Conservation (phyloP, 2,113 vertebrate species). For the Glaucidium brasilianum region DNA sequence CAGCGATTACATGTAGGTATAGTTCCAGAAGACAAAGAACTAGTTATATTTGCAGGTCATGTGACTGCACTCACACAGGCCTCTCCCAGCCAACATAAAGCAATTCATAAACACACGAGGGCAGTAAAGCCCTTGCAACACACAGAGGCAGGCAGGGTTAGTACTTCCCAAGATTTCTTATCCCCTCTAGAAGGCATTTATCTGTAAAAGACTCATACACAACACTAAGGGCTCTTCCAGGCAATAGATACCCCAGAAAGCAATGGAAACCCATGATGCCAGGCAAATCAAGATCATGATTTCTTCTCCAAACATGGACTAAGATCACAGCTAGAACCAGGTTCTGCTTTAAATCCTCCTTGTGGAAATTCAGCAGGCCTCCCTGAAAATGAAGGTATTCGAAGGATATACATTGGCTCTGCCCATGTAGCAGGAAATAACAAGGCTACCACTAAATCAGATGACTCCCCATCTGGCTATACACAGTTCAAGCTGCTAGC, state of each 20-base stretch:
- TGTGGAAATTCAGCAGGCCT: neutral
- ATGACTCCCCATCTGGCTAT: neutral
- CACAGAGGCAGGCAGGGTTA: neutral
- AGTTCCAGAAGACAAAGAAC: neutral
- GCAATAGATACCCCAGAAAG: neutral
- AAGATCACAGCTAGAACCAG: neutral
- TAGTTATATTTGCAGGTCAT: neutral
- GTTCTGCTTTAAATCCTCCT: neutral
- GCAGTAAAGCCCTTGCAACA: slow-evolving; percentile 13
- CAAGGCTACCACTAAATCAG: neutral
- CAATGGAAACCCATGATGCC: neutral
- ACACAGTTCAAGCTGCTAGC: neutral
- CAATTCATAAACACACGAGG: slow-evolving; percentile 1
- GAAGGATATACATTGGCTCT: neutral
- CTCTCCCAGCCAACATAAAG: neutral
- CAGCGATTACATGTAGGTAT: neutral
- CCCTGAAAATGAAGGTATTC: neutral
- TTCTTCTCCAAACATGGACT: neutral
- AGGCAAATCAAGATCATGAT: neutral
- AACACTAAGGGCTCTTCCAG: neutral
- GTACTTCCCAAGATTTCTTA: neutral
- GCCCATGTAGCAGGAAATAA: neutral
- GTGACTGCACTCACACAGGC: neutral
- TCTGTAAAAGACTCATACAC: neutral
- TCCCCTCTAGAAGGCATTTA: neutral